A percentile compares a stretch with the other conserved stretches of the same genome.
Conservation (phyloP, 2,888 invertebrate genomes). For the Drosophila nigricruria region DNA sequence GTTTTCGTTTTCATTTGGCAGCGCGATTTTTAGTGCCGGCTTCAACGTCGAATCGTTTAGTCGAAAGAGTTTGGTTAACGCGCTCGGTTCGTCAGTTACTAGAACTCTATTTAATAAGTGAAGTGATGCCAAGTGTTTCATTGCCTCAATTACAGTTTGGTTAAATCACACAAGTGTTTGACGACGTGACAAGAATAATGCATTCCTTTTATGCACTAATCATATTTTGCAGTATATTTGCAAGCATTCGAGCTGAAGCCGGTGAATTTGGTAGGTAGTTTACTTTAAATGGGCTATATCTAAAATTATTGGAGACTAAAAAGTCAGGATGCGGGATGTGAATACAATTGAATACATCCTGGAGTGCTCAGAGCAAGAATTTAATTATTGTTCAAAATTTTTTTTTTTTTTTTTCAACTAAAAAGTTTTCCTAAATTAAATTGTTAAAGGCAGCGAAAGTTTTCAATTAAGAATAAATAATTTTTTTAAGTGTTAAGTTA, state of each 20-base stretch:
- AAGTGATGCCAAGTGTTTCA: constrained; percentile 21
- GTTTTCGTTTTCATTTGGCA: constrained; percentile 67
- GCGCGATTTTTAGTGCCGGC: constrained; percentile 48
- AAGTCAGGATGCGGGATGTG: no score
- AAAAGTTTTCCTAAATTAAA: no score
- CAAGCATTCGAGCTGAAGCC: constrained; percentile 56
- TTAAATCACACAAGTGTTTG: constrained; percentile 29
- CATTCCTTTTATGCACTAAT: constrained; percentile 41
- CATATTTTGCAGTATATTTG: constrained; percentile 52
- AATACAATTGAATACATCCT: background rate
- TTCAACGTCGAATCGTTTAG: constrained; percentile 48
- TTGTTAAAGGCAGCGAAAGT: no score
- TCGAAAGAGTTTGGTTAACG: constrained; percentile 56
- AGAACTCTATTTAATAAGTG: constrained; percentile 10
- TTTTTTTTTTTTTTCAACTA: no score
- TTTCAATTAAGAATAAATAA: no score
- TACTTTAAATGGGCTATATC: background rate
- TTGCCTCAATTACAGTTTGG: background rate
- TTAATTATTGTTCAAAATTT: no score
- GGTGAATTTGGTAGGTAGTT: constrained; percentile 78
- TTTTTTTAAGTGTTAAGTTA: no score
- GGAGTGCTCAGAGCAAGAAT: background rate
- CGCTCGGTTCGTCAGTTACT: constrained; percentile 50
- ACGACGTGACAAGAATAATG: constrained; percentile 37
- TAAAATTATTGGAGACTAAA: background rate